Conservation (phyloP, 2,888 invertebrate genomes). For the Crocallis elinguaria region DNA sequence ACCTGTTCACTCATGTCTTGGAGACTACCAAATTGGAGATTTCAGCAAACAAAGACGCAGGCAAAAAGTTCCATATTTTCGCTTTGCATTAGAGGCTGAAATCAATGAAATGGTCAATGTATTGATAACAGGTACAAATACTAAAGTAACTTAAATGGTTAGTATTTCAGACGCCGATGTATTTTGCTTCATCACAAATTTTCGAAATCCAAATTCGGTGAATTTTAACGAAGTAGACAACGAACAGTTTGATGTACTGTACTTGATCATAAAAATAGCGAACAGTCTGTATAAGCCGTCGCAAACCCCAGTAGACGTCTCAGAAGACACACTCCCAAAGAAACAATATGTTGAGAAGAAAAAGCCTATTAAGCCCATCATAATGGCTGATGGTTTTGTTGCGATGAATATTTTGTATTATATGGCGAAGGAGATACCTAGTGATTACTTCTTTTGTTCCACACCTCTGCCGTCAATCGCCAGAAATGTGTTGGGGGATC, state of each 20-base stretch:
- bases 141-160: background rate
- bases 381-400: constrained; percentile 69
- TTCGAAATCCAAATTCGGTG: constrained; percentile 63
- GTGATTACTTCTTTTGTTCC: constrained; percentile 61
- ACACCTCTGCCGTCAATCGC: constrained; percentile 56
- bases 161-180: constrained; percentile 69
- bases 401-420: constrained; percentile 60
- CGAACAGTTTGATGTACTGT: constrained; percentile 61
- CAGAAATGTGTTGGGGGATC: constrained; percentile 59
- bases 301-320: constrained; percentile 20
- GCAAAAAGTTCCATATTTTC: too few species aligned
- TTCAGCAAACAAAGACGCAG: too few species aligned
- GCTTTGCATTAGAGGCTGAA: too few species aligned
- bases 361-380: constrained; percentile 52
- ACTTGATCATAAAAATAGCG: constrained; percentile 68
- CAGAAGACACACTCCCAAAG: constrained; percentile 21
- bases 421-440: constrained; percentile 44
- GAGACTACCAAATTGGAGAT: too few species aligned
- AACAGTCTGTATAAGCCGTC: constrained; percentile 48
- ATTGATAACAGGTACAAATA: background rate
- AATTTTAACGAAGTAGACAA: constrained; percentile 51
- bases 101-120: too few species aligned
- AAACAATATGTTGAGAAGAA: constrained; percentile 30
- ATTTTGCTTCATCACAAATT: constrained; percentile 67
- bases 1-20: too few species aligned